phyloP scores from a whole-genome alignment of 2,113 vertebrate species.

The Percopsis transmontana region DNA sequence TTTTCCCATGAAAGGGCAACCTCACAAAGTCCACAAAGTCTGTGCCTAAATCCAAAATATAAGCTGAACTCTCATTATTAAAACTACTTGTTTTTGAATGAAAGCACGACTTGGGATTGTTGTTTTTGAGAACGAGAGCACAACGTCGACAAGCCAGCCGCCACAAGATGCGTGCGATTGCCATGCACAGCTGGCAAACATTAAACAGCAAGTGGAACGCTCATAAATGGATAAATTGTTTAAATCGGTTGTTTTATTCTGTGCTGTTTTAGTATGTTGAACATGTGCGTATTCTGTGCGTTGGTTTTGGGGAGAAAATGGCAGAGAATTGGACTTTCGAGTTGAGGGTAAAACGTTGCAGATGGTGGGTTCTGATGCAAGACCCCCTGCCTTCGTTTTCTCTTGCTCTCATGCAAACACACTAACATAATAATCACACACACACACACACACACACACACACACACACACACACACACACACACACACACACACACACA shows the following conservation, averaged over 20 bases:
- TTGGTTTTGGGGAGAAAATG: not conserved
- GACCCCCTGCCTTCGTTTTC: constrained; percentile 1
- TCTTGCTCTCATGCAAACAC: constrained; percentile 1
- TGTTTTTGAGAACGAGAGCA: constrained; percentile 53
- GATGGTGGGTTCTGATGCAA: constrained; percentile 18
- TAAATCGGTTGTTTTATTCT: constrained; percentile 56
- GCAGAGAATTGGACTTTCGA: constrained; percentile 15
- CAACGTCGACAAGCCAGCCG: constrained; percentile 21
- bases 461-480: not conserved
- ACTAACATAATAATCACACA: not conserved
- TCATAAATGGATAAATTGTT: constrained; percentile 50
- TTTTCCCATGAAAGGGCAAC: constrained; percentile 31
- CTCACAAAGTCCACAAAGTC: constrained; percentile 31
- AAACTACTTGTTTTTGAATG: constrained; percentile 34
- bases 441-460: constrained; percentile 3
- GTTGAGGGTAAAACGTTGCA: constrained; percentile 20
- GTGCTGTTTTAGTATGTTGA: constrained; percentile 14
- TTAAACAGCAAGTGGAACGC: constrained; percentile 54
- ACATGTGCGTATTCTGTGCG: constrained; percentile 5
- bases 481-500: not conserved
- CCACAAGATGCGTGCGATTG: constrained; percentile 35
- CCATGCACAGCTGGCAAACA: constrained; percentile 64
- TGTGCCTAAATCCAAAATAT: constrained; percentile 22
- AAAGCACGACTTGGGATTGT: constrained; percentile 5
- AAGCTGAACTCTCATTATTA: constrained; percentile 27